Percentiles rank a stretch among this genome's conserved stretches.
Evolutionary conservation across 2,888 invertebrate species (phyloP).

Genomic region (Leptodirus hochenwartii): DNA sequence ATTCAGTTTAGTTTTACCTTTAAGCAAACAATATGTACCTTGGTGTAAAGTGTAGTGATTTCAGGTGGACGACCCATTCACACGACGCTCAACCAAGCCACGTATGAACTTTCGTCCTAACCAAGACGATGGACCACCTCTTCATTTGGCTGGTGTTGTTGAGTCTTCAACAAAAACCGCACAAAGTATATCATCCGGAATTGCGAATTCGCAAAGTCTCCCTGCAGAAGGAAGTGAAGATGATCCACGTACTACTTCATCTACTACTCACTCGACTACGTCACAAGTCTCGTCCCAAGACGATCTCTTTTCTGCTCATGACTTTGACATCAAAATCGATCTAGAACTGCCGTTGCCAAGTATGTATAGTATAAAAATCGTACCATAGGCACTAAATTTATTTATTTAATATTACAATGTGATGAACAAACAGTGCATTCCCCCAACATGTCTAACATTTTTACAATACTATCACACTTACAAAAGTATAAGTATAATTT

Average conservation of each 20-base stretch:
- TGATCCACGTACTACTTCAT: constrained; percentile 13
- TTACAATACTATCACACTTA: no score
- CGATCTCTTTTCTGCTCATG: constrained; percentile 47
- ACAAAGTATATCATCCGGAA: constrained; percentile 10
- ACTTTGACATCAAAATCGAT: constrained; percentile 93
- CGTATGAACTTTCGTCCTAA: constrained; percentile 49
- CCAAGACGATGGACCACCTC: constrained; percentile 18
- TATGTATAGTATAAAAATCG: constrained; percentile 36
- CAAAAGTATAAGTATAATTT: no score
- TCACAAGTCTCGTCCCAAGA: constrained; percentile 28
- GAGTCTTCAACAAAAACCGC: constrained; percentile 13
- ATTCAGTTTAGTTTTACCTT: no score
- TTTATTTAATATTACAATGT: no score
- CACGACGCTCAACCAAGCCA: constrained; percentile 73
- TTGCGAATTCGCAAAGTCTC: constrained; percentile 16
- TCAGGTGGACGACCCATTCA: constrained; percentile 76
- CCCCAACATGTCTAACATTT: no score
- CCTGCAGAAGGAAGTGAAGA: constrained; percentile 20
- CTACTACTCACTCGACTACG: constrained; percentile 14
- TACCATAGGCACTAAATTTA: no score
- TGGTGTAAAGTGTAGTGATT: no score
- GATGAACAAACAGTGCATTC: no score
- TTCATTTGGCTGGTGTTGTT: constrained; percentile 7
- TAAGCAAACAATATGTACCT: no score
- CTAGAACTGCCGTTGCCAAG: constrained; percentile 66